A percentile compares a stretch with the other conserved stretches of the same genome.
phyloP scores from a whole-genome alignment of 2,888 invertebrate genomes.

The Herminia tarsipennalis region DNA sequence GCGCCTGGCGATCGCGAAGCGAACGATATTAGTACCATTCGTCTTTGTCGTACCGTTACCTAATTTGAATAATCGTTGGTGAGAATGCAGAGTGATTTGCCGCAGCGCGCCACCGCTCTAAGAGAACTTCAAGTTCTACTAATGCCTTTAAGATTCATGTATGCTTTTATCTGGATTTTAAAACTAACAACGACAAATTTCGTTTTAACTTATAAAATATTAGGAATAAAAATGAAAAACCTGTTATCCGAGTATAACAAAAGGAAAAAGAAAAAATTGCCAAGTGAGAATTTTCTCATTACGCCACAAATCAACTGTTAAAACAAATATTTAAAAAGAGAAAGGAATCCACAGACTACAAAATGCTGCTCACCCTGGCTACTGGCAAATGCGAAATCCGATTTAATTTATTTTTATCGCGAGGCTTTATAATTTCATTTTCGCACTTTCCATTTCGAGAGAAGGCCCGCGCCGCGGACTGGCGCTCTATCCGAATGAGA shows the following conservation, averaged over 20 bases:
- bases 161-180: constrained; percentile 26
- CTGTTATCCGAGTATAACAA: constrained; percentile 59
- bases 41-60: constrained; percentile 84
- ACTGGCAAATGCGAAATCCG: constrained; percentile 83
- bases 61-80: constrained; percentile 85
- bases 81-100: constrained; percentile 80
- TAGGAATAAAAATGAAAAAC: constrained; percentile 48
- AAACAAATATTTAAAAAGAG: constrained; percentile 84
- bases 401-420: constrained; percentile 86
- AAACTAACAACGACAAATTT: constrained; percentile 30
- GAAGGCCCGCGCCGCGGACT: constrained; percentile 81
- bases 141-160: constrained; percentile 41
- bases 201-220: constrained; percentile 29
- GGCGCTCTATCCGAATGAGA: constrained; percentile 85
- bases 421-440: constrained; percentile 86
- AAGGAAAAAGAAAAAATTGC: constrained; percentile 63
- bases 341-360: constrained; percentile 80
- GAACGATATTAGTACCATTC: constrained; percentile 84
- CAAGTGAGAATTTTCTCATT: constrained; percentile 81
- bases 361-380: constrained; percentile 80
- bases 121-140: constrained; percentile 39
- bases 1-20: constrained; percentile 70
- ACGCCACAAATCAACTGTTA: constrained; percentile 84
- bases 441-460: constrained; percentile 85
- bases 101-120: constrained; percentile 57